phyloP scores from a whole-genome alignment of 2,113 vertebrate genomes.

The Myxocyprinus asiaticus region DNA sequence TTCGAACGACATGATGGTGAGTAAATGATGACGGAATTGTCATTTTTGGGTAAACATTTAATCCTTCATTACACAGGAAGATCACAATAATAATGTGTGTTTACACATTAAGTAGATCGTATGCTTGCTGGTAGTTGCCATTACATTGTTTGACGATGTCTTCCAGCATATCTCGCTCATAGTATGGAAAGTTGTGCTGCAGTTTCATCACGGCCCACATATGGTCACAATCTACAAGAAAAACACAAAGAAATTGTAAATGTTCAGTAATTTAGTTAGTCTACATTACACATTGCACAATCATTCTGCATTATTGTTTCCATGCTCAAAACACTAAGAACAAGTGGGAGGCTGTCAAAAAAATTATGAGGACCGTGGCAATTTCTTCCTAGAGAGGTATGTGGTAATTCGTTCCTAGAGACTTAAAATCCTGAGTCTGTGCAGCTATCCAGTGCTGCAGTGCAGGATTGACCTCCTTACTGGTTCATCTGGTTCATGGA shows the following conservation, averaged over 20 bases:
- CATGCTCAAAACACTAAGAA: neutral
- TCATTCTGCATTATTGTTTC: neutral
- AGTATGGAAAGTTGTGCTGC: slow-evolving; percentile 57
- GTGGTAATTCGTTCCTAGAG: slow-evolving; percentile 5
- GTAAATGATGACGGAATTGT: neutral
- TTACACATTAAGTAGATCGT: slow-evolving; percentile 56
- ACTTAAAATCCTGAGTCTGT: neutral
- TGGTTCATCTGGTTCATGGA: slow-evolving; percentile 52
- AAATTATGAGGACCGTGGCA: neutral
- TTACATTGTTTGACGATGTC: slow-evolving; percentile 69
- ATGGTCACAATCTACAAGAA: slow-evolving; percentile 46
- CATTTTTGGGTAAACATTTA: neutral
- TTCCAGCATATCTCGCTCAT: slow-evolving; percentile 54
- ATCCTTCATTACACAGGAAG: neutral
- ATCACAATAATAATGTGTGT: neutral
- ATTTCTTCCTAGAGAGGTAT: neutral
- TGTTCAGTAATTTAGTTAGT: neutral
- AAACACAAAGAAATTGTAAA: slow-evolving; percentile 46
- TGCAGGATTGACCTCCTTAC: slow-evolving; percentile 33
- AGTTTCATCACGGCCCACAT: slow-evolving; percentile 67
- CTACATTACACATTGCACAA: neutral
- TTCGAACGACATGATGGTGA: neutral
- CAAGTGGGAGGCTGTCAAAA: neutral
- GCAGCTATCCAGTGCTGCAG: slow-evolving; percentile 9
- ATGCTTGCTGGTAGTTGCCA: slow-evolving; percentile 60